Percentiles rank a stretch among this genome's conserved stretches.
Evolutionary conservation across 2,797 vertebrate genomes (phyloP).

Genomic region (Babyrousa celebensis): DNA sequence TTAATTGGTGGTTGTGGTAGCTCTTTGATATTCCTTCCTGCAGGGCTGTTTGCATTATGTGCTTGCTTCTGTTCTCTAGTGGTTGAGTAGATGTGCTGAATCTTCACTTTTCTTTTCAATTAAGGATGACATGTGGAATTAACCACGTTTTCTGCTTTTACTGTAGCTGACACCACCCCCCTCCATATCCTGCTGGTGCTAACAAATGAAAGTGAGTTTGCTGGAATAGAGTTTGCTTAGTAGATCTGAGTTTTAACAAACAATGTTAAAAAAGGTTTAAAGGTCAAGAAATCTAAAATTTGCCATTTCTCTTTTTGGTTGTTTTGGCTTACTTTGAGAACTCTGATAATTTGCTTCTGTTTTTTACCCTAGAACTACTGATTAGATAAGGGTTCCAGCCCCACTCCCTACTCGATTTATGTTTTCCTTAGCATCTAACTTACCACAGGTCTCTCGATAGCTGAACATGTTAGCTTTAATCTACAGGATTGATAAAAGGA

Average conservation of each 20-base stretch:
- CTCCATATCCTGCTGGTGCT: neutral
- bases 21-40: neutral
- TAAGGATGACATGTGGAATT: neutral
- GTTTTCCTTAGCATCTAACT: constrained; percentile 39
- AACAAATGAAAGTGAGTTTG: neutral
- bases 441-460: neutral
- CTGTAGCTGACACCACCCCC: neutral
- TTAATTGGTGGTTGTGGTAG: neutral
- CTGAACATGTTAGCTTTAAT: neutral
- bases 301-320: neutral
- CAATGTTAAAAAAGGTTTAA: neutral
- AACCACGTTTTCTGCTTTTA: constrained; percentile 22
- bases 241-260: constrained; percentile 27
- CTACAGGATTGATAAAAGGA: neutral
- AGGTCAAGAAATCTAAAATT: neutral
- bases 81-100: neutral
- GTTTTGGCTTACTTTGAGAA: constrained; percentile 23
- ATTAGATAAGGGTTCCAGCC: neutral
- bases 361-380: neutral
- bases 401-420: neutral
- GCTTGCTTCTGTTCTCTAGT: neutral
- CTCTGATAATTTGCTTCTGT: neutral
- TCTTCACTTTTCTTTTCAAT: neutral
- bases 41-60: neutral
- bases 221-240: neutral